Evolutionary conservation across 2,797 vertebrate species (phyloP).

Genomic region (Crocidura indochinensis): DNA sequence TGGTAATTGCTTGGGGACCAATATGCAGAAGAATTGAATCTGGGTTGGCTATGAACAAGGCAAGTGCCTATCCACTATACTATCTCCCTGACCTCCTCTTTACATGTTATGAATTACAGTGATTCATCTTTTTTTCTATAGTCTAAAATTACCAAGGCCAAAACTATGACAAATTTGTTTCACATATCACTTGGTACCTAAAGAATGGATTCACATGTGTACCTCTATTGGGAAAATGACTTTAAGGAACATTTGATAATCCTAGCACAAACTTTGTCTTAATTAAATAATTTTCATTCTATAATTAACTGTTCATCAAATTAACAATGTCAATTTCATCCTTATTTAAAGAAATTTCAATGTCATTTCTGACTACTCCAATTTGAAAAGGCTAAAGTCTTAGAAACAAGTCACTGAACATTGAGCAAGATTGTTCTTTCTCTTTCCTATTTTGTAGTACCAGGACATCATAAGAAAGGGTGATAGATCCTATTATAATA

Average conservation of each 20-base stretch:
- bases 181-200: fast-evolving
- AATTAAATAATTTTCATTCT: background rate
- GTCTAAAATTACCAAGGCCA: background rate
- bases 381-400: background rate
- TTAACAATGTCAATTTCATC: background rate
- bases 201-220: fast-evolving
- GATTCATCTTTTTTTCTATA: too few relatives aligned
- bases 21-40: too few relatives aligned
- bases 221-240: background rate
- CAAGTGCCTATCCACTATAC: too few relatives aligned
- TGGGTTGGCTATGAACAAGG: too few relatives aligned
- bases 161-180: background rate
- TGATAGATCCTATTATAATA: fast-evolving
- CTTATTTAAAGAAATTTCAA: background rate
- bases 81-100: too few relatives aligned
- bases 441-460: background rate
- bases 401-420: background rate
- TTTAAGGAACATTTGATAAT: fast-evolving
- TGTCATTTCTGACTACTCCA: background rate
- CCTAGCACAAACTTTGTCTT: background rate
- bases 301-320: background rate
- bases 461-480: background rate
- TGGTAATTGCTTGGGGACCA: too few relatives aligned
- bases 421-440: background rate
- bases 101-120: background rate